Base-by-base conservation (phyloP, 1,140 invertebrate species). In the Heliconius himera region DNA sequence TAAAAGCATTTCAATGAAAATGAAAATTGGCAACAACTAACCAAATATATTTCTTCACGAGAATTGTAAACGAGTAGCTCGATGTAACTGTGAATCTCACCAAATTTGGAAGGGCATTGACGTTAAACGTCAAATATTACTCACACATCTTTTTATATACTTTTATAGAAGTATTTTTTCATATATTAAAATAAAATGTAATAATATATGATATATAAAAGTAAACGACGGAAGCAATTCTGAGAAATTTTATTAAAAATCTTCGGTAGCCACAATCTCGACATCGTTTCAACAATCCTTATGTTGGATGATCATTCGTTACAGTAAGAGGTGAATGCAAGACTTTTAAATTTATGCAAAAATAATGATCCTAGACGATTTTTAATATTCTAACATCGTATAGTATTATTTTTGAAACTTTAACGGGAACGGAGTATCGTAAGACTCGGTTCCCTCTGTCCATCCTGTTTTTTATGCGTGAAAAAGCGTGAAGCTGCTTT, bases 261-360 rank as follows among this genome's bases (percentile, higher is more conserved):
- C 22, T 66, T 66, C 22, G 22, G 22, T 66, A 29, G 60, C 22
- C 60, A 66, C 22, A 8, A 66, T 66, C 26, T 66, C 13, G 26
- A 29, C 60, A 66, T 29, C 60, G 60, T 16, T 66, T 66, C 60
- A 66, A 66, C 60, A n/a, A 66, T 66, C 60, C 60, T 66, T 66
- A 29, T 22, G 60, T 66, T 66, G 26, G 60, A 29, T 29, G 26
- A 66, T 66, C 60, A 66, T 29, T 66, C 60, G 60, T 66, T 66
- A 66, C 20, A 29, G 60, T 29, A 66, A n/a, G 22, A 66, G n/a
- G 60, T 66, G 60, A n/a, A 26, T 66, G 60, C 60, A 66, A 29
- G 13, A 66, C 11, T 66, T 66, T 66, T 26, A 66, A 66, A 66
- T 29, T 66, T 66, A 26, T 66, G 60, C 60, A 66, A 66, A 56